These are phyloP conservation scores for Bhutanitis thaidina DNA, from an alignment of 2,888 invertebrate genomes.

Conservation along the genomic window DNA sequence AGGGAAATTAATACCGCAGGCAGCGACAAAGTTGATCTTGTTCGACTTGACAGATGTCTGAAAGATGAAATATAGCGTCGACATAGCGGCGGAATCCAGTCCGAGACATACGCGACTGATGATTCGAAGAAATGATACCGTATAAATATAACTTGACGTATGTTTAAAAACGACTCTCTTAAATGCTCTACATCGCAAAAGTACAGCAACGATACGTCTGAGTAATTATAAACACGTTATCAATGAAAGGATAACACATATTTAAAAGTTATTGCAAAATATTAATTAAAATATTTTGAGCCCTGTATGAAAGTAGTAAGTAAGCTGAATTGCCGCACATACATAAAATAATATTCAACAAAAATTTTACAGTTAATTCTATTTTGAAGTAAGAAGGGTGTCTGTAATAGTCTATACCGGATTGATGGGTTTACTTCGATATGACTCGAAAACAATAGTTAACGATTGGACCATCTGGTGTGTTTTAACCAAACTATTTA, in stretches of 20 bases:
- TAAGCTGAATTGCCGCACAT: too few relatives aligned
- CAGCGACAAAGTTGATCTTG: slow-evolving; percentile 63
- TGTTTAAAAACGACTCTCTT: slow-evolving; percentile 5
- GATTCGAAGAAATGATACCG: slow-evolving; percentile 35
- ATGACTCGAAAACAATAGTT: slow-evolving; percentile 54
- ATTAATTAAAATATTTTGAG: too few relatives aligned
- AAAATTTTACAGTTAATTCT: too few relatives aligned
- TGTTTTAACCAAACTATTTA: slow-evolving; percentile 61
- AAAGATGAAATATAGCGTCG: slow-evolving; percentile 60
- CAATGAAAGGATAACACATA: too few relatives aligned
- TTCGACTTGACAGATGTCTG: slow-evolving; percentile 63
- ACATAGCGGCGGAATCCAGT: slow-evolving; percentile 32
- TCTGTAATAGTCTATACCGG: slow-evolving; percentile 25
- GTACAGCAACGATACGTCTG: too few relatives aligned
- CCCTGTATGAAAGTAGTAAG: too few relatives aligned
- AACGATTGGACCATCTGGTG: slow-evolving; percentile 30
- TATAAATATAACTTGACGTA: slow-evolving; percentile 4
- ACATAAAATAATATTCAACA: too few relatives aligned
- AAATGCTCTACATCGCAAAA: background rate
- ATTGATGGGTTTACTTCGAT: slow-evolving; percentile 43
- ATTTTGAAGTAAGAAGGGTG: too few relatives aligned
- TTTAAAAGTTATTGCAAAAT: too few relatives aligned
- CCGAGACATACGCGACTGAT: slow-evolving; percentile 29
- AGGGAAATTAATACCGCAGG: slow-evolving; percentile 66
- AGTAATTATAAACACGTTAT: too few relatives aligned